phyloP scores from a whole-genome alignment of 2,113 vertebrate species.

The Candoia aspera region DNA sequence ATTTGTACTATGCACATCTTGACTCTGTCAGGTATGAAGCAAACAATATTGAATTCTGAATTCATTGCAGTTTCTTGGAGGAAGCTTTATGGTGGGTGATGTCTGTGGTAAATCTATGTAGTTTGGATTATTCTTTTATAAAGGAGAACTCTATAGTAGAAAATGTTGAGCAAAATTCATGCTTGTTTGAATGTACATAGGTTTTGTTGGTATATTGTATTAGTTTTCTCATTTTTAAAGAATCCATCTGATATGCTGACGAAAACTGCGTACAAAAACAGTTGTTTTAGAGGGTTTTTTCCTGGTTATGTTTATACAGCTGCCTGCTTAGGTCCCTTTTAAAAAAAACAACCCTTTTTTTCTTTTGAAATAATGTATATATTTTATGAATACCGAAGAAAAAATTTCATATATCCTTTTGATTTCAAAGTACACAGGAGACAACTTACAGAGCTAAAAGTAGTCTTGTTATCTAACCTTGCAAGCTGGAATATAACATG shows the following conservation, averaged over 20 bases:
- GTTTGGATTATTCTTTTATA: neutral
- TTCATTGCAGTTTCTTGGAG: neutral
- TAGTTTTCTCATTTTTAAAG: neutral
- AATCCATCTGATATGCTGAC: neutral
- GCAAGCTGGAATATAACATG: constrained; percentile 45
- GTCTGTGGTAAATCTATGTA: neutral
- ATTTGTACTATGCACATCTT: neutral
- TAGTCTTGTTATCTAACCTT: constrained; percentile 60
- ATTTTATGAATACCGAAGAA: constrained; percentile 34
- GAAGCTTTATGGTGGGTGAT: neutral
- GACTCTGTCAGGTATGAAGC: neutral
- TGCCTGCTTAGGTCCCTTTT: neutral
- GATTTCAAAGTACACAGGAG: constrained; percentile 52
- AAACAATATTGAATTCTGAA: neutral
- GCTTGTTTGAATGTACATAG: neutral
- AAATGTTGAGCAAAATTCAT: neutral
- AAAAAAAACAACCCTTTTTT: no score
- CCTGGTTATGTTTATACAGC: neutral
- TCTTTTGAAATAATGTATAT: neutral
- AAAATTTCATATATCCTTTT: constrained; percentile 44
- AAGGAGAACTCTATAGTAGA: neutral
- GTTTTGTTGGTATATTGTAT: neutral
- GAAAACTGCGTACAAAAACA: neutral
- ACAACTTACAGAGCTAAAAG: constrained; percentile 51
- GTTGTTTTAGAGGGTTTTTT: neutral